A percentile compares a stretch with the other conserved stretches of the same genome.
Conservation (phyloP, 2,113 vertebrate species). For the Catagonus wagneri region DNA sequence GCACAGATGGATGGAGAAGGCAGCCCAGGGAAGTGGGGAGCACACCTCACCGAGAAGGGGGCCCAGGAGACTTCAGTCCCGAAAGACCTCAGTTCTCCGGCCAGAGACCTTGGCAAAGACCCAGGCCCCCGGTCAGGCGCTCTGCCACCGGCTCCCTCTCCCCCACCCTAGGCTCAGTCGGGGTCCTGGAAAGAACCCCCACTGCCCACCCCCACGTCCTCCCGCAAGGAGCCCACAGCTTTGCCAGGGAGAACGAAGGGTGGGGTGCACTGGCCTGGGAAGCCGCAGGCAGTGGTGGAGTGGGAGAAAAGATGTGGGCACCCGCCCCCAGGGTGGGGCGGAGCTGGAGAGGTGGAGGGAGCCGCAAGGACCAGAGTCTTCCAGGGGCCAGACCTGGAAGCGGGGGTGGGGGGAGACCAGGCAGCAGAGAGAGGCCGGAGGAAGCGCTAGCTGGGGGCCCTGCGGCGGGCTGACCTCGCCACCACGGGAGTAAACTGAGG, state of each 20-base stretch:
- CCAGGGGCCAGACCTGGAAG: accelerated
- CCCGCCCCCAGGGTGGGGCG: neutral
- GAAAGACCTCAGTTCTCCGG: neutral
- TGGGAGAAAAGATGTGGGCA: accelerated
- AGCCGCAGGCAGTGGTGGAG: neutral
- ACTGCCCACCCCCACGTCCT: neutral
- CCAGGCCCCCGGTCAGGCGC: too few species aligned
- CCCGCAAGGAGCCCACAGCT: neutral
- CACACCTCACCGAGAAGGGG: neutral
- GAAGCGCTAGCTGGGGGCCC: accelerated
- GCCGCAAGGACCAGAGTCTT: neutral
- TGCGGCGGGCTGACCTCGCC: accelerated
- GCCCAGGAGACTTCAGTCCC: neutral
- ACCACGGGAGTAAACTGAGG: neutral
- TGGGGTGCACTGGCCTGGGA: neutral
- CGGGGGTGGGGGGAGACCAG: too few species aligned
- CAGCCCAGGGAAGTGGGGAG: neutral
- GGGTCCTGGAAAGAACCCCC: neutral
- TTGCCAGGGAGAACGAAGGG: neutral
- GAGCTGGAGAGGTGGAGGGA: too few species aligned
- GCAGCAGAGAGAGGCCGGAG: accelerated
- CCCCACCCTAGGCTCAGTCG: neutral
- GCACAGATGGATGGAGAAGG: neutral
- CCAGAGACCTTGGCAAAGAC: neutral
- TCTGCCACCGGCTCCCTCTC: neutral